phyloP scores from a whole-genome alignment of 2,113 vertebrate genomes.

The Xiphophorus maculatus region DNA sequence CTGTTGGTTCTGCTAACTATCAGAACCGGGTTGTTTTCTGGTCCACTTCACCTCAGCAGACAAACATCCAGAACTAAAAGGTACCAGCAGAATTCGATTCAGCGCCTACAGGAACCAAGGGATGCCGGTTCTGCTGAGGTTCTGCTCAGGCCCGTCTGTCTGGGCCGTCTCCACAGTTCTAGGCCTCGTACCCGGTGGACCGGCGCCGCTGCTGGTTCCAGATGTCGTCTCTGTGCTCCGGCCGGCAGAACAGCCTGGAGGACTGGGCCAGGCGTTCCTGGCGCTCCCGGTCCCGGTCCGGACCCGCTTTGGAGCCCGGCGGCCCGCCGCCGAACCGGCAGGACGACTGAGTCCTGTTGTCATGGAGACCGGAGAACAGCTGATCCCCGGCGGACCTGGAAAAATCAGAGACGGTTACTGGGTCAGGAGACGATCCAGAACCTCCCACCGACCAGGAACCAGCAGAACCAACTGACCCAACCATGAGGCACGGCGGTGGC shows the following conservation, averaged over 20 bases:
- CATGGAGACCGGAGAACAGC: slow-evolving; percentile 52
- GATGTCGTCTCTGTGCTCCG: slow-evolving; percentile 74
- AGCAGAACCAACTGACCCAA: too few relatives aligned
- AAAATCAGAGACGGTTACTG: background rate
- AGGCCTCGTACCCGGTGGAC: slow-evolving; percentile 65
- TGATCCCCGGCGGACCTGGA: slow-evolving; percentile 69
- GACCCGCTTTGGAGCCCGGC: slow-evolving; percentile 6
- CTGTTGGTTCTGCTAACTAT: background rate
- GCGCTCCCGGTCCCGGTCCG: slow-evolving; percentile 51
- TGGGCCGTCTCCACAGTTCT: slow-evolving; percentile 9
- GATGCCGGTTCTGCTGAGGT: too few relatives aligned
- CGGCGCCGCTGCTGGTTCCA: slow-evolving; percentile 73
- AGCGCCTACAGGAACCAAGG: too few relatives aligned
- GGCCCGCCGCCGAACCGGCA: slow-evolving; percentile 24
- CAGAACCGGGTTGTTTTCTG: background rate
- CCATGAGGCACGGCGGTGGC: too few relatives aligned
- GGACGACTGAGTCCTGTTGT: slow-evolving; percentile 51
- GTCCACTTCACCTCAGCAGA: background rate
- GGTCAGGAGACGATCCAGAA: background rate
- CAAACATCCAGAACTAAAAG: background rate
- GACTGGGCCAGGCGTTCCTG: slow-evolving; percentile 69
- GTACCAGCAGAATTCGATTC: background rate
- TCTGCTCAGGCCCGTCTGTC: background rate
- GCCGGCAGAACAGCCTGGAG: slow-evolving; percentile 72
- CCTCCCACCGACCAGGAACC: too few relatives aligned